These are phyloP conservation scores for Argyresthia goedartella DNA, from an alignment of 2,888 invertebrate species.

Conservation along the genomic window DNA sequence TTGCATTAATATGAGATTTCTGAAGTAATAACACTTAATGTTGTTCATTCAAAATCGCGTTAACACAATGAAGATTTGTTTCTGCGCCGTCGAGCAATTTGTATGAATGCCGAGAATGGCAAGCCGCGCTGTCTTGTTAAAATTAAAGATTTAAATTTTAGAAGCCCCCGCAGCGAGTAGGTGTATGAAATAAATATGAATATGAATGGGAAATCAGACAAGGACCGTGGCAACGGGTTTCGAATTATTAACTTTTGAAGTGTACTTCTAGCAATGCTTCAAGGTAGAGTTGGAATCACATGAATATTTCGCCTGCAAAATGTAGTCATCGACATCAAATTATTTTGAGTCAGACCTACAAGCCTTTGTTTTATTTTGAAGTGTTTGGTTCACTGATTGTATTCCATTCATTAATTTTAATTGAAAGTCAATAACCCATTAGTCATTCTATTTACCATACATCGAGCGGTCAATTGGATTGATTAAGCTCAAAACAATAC, in stretches of 20 bases:
- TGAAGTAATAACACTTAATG: conserved; percentile 50
- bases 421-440: too few relatives aligned
- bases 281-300: too few relatives aligned
- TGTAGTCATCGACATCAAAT: too few relatives aligned
- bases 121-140: conserved; percentile 43
- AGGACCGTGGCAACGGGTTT: conserved; percentile 51
- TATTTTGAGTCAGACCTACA: too few relatives aligned
- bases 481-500: too few relatives aligned
- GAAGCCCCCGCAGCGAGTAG: conserved; percentile 36
- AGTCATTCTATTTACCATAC: too few relatives aligned
- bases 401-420: too few relatives aligned
- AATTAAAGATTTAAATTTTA: conserved; percentile 56
- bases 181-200: conserved; percentile 70
- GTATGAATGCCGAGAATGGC: conserved; percentile 25
- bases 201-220: conserved; percentile 66
- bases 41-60: conserved; percentile 47
- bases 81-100: conserved; percentile 53
- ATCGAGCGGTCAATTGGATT: too few relatives aligned
- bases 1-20: conserved; percentile 63
- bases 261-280: conserved; percentile 23
- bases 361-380: too few relatives aligned
- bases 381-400: too few relatives aligned
- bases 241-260: conserved; percentile 67
- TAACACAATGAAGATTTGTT: conserved; percentile 51
- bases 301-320: too few relatives aligned